Conservation (phyloP, 2,797 vertebrate genomes). For the Brachyrhaphis roseni region DNA sequence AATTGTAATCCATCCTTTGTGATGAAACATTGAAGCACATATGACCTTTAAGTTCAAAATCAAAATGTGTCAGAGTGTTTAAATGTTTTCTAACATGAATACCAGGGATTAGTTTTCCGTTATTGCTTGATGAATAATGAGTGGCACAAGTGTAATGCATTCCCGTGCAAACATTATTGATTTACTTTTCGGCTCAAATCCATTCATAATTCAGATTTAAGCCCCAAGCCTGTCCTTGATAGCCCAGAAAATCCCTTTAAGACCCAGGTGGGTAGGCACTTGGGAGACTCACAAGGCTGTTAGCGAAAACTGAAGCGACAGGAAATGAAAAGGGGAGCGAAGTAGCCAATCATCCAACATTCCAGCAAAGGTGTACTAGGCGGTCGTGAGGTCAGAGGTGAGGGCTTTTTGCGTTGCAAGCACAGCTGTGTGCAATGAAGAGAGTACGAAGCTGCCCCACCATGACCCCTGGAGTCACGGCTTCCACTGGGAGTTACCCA, state of each 20-base stretch:
- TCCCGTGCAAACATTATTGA: slow-evolving; percentile 71
- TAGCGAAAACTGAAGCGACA: slow-evolving; percentile 67
- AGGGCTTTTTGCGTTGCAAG: slow-evolving; percentile 63
- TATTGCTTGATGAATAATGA: slow-evolving; percentile 69
- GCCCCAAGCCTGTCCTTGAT: slow-evolving; percentile 61
- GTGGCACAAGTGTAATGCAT: slow-evolving; percentile 53
- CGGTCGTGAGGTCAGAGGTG: slow-evolving; percentile 74
- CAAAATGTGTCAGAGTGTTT: slow-evolving; percentile 57
- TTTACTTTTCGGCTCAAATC: slow-evolving; percentile 68
- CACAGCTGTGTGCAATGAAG: slow-evolving; percentile 83
- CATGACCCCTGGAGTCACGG: slow-evolving; percentile 72
- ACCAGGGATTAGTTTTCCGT: slow-evolving; percentile 45
- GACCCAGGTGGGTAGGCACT: slow-evolving; percentile 40
- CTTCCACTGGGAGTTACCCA: slow-evolving; percentile 72
- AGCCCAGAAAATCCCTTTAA: slow-evolving; percentile 65
- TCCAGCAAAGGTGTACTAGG: slow-evolving; percentile 68
- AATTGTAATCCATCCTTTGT: slow-evolving; percentile 32
- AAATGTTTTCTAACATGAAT: slow-evolving; percentile 55
- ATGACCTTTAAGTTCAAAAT: slow-evolving; percentile 62
- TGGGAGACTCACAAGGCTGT: slow-evolving; percentile 42
- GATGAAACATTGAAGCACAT: slow-evolving; percentile 46
- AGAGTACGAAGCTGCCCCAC: slow-evolving; percentile 58
- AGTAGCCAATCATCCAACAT: slow-evolving; percentile 77
- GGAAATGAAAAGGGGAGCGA: slow-evolving; percentile 76
- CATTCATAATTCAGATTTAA: slow-evolving; percentile 76